These are phyloP conservation scores for Zonotrichia leucophrys DNA, from an alignment of 2,113 vertebrate species.

Conservation along the genomic window DNA sequence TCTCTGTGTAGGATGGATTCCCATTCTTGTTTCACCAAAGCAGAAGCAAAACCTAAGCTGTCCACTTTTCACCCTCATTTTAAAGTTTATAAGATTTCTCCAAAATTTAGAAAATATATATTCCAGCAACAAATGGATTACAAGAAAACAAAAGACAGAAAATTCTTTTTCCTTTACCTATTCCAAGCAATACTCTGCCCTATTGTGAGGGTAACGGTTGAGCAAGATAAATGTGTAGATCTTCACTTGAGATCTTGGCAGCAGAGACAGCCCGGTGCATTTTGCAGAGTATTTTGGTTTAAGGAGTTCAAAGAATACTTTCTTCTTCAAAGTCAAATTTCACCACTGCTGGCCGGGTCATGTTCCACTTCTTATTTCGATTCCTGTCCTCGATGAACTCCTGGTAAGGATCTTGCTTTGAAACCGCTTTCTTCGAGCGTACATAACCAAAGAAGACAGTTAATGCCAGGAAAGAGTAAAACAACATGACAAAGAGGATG, in stretches of 20 bases:
- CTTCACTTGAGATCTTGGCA: slow-evolving; percentile 7
- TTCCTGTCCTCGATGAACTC: slow-evolving; percentile 77
- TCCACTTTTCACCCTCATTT: neutral
- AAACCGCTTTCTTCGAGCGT: slow-evolving; percentile 77
- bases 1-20: neutral
- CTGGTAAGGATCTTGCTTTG: slow-evolving; percentile 83
- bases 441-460: slow-evolving; percentile 86
- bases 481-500: slow-evolving; percentile 89
- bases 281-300: slow-evolving; percentile 44
- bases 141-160: neutral
- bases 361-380: slow-evolving; percentile 75
- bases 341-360: slow-evolving; percentile 66
- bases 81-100: neutral
- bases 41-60: neutral
- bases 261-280: slow-evolving; percentile 6
- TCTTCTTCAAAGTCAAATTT: slow-evolving; percentile 90
- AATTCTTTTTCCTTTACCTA: slow-evolving; percentile 26
- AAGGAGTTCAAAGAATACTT: slow-evolving; percentile 78
- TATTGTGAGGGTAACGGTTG: neutral
- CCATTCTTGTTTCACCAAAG: neutral
- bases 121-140: slow-evolving; percentile 30
- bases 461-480: slow-evolving; percentile 87
- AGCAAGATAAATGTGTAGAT: neutral
- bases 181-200: slow-evolving; percentile 35
- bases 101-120: neutral